phyloP scores from a whole-genome alignment of 2,113 vertebrate genomes.

The Pavo muticus region DNA sequence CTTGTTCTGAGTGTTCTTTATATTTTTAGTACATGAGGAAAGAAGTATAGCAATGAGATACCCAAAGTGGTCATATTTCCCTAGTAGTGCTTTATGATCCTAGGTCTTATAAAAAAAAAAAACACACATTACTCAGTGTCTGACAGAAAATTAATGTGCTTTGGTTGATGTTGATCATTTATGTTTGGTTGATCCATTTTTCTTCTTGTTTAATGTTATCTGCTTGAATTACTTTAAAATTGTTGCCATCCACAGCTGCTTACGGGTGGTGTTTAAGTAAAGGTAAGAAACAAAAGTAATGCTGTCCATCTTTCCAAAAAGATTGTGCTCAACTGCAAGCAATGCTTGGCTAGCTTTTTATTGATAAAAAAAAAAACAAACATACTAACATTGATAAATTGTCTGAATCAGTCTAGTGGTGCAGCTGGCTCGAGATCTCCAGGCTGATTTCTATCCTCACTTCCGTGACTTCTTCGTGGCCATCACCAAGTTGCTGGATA shows the following conservation, averaged over 20 bases:
- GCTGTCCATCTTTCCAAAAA: neutral
- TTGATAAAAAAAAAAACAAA: neutral
- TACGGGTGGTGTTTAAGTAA: neutral
- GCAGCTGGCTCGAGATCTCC: slow-evolving; percentile 95
- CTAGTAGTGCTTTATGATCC: neutral
- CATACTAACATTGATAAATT: neutral
- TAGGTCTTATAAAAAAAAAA: neutral
- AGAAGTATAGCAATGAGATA: neutral
- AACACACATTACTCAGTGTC: neutral
- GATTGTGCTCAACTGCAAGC: neutral
- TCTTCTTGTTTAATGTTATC: neutral
- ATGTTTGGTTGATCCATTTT: neutral
- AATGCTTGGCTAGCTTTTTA: neutral
- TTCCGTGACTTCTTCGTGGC: slow-evolving; percentile 92
- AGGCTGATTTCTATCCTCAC: slow-evolving; percentile 96
- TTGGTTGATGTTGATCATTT: neutral
- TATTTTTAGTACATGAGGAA: neutral
- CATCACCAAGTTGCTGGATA: slow-evolving; percentile 90
- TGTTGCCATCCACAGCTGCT: neutral
- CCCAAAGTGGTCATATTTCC: neutral
- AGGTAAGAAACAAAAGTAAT: neutral
- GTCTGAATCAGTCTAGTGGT: slow-evolving; percentile 88
- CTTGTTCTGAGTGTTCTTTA: neutral
- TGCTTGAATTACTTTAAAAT: neutral
- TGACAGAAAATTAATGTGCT: neutral